Evolutionary conservation across 2,113 vertebrate species (phyloP).

Genomic region (Otus sunia): DNA sequence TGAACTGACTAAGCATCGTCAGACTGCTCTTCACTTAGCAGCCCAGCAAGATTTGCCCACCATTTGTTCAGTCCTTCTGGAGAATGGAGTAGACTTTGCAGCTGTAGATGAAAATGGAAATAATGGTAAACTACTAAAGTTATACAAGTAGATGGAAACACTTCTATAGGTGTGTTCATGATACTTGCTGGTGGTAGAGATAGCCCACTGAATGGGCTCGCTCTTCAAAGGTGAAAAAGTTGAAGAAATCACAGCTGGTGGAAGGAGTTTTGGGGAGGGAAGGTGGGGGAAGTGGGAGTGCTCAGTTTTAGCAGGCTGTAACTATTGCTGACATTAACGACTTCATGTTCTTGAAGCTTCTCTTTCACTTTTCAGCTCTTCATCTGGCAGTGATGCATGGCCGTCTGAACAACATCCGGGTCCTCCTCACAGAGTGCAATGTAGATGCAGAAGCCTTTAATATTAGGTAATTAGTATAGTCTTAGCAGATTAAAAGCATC

Average conservation of each 20-base stretch:
- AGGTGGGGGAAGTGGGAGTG: not conserved
- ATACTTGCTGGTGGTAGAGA: not conserved
- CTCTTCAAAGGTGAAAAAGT: not conserved
- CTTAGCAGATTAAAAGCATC: not conserved
- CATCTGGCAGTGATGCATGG: slow-evolving; percentile 97
- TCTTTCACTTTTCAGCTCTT: slow-evolving; percentile 78
- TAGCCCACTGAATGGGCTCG: not conserved
- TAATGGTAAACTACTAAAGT: slow-evolving; percentile 79
- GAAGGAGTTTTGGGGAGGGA: not conserved
- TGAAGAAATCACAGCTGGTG: not conserved
- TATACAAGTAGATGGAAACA: not conserved
- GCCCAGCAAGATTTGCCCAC: slow-evolving; percentile 96
- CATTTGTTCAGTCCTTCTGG: slow-evolving; percentile 94
- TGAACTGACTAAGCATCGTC: slow-evolving; percentile 95
- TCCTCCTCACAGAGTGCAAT: slow-evolving; percentile 94
- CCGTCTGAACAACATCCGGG: slow-evolving; percentile 92
- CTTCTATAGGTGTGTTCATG: not conserved
- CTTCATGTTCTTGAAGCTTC: not conserved
- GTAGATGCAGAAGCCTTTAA: slow-evolving; percentile 97
- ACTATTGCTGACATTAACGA: not conserved
- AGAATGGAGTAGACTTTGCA: slow-evolving; percentile 92
- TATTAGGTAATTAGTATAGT: slow-evolving; percentile 77
- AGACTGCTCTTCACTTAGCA: slow-evolving; percentile 94
- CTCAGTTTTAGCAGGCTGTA: not conserved
- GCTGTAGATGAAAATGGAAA: slow-evolving; percentile 97